Evolutionary conservation across 1,140 invertebrate genomes (phyloP), one percentile per base, ranked within the genome.

Genomic region (Xylocopa sonorina): DNA sequence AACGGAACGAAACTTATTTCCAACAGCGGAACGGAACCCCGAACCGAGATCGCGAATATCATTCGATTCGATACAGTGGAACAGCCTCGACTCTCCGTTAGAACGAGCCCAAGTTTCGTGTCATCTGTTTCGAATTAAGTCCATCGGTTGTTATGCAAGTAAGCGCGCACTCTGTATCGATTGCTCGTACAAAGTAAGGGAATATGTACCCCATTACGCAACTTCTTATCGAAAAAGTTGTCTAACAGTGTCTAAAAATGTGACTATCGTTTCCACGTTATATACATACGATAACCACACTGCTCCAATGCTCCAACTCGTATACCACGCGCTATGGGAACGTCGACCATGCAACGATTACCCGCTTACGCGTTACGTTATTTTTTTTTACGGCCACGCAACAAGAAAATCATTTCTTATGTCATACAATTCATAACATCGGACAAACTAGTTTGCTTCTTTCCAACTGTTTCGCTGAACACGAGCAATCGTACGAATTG

Each of bases 171-270:
- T 62, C 27, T 34, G 63, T 27, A 69, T 60, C 64, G 43, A 68
- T 78, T 62, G 34, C 34, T 24, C 41, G 46, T 71, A 58, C 64
- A 60, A 69, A 58, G 66, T 66, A 14, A 53, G 32, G 14, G 34
- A 78, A 71, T 38, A 51, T 46, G 53, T 62, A 78, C 60, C n/a
- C n/a, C 43, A 51, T 78, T 78, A 57, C 75, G 66, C 64, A 78
- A 78, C n/a, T 71, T 48, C 75, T 71, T 78, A 78, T 78, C 75
- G 50, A 57, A 58, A 2, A 3, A 58, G 74, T 76, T 76, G 63
- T 76, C 63, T 76, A 76, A 76, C 58, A 76, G 41, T 76, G 63
- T 57, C 63, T 76, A 76, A 76, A 76, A 76, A 76, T 76, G 74
- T 67, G 67, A 9, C 16, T 76, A 68, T 76, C 73, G 50, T 55